These are phyloP conservation scores for Polylopha cassiicola DNA, from an alignment of 2,888 invertebrate species.

Conservation along the genomic window DNA sequence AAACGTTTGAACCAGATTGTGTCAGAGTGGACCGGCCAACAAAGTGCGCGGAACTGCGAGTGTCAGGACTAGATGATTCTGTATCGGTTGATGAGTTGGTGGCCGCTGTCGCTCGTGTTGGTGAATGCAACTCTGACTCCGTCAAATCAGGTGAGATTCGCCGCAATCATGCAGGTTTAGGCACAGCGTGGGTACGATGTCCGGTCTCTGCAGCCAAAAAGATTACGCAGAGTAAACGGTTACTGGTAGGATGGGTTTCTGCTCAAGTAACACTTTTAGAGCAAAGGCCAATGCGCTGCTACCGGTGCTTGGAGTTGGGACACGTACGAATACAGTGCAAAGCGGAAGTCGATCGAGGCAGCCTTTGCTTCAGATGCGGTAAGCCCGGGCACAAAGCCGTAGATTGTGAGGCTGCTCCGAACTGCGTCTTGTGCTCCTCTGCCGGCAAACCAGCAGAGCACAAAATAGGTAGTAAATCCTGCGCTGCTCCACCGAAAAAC, in stretches of 20 bases:
- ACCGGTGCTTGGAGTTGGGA: constrained; percentile 1
- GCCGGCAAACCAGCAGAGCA: not conserved
- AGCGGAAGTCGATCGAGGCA: constrained; percentile 12
- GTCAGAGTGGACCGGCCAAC: constrained; percentile 1
- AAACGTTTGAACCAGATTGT: not conserved
- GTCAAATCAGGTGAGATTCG: constrained; percentile 1
- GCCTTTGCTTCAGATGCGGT: constrained; percentile 17
- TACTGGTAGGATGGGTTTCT: constrained; percentile 5
- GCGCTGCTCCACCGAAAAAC: not conserved
- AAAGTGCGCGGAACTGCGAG: constrained; percentile 2
- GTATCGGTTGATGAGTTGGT: not conserved
- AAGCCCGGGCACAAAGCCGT: constrained; percentile 4
- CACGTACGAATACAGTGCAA: not conserved
- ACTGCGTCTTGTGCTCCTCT: too few relatives aligned
- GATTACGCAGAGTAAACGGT: too few relatives aligned
- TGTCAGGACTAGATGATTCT: constrained; percentile 6
- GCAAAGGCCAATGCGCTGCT: not conserved
- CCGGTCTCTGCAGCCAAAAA: constrained; percentile 5
- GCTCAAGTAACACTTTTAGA: not conserved
- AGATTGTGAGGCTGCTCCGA: not conserved
- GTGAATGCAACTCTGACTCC: not conserved
- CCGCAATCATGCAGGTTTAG: not conserved
- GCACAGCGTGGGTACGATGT: constrained; percentile 3
- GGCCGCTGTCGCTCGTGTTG: not conserved
- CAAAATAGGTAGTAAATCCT: not conserved